These are phyloP conservation scores for Mesodorylaimus sp. DNA, from an alignment of 2,888 invertebrate species.

Conservation along the genomic window DNA sequence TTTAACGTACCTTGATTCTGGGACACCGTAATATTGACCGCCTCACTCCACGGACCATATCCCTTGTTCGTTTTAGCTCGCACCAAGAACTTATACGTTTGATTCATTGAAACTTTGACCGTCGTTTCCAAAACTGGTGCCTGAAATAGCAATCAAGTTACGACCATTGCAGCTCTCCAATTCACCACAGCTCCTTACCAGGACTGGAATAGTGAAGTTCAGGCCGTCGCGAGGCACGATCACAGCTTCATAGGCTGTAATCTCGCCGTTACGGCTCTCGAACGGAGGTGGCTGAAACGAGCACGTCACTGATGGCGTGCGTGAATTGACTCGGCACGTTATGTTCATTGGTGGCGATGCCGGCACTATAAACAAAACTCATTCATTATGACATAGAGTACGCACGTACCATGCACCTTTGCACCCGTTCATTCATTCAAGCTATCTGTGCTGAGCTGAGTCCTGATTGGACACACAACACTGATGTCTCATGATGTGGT, in stretches of 20 bases:
- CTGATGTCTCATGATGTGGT: no score
- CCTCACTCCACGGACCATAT: conserved; percentile 2
- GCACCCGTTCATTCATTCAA: no score
- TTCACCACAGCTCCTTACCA: not conserved
- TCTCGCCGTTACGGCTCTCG: conserved; percentile 78
- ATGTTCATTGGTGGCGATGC: conserved; percentile 34
- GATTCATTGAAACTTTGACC: no score
- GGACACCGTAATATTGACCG: no score
- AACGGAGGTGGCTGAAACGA: conserved; percentile 47
- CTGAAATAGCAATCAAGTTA: not conserved
- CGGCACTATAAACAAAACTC: conserved; percentile 27
- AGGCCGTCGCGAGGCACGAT: conserved; percentile 13
- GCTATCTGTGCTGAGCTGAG: no score
- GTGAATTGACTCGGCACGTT: no score
- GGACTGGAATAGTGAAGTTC: not conserved
- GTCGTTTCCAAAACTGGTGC: not conserved
- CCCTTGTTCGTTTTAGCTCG: not conserved
- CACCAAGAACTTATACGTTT: not conserved
- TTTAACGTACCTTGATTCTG: no score
- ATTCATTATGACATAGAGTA: no score
- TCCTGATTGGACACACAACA: no score
- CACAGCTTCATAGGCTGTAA: conserved; percentile 60
- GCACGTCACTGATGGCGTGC: no score
- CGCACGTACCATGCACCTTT: no score
- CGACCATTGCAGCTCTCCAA: not conserved